phyloP scores from a whole-genome alignment of 2,888 invertebrate species.

The Caenorhabditis sp. region DNA sequence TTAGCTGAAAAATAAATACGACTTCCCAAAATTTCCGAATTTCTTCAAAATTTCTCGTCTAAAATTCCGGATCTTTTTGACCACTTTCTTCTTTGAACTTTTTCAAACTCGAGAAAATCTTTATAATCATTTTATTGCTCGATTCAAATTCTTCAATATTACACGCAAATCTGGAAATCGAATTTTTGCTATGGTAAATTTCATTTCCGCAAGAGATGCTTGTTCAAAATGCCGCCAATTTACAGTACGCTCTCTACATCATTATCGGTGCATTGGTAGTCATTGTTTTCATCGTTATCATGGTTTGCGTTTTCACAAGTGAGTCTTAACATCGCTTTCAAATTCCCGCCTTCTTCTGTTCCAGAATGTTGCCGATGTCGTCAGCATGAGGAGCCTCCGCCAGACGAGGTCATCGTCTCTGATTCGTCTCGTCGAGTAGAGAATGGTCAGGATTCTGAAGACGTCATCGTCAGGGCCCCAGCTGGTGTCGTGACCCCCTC shows the following conservation, averaged over 20 bases:
- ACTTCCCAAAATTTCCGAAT: too few relatives aligned
- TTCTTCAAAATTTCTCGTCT: too few relatives aligned
- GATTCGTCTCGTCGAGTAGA: conserved; percentile 8
- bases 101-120: neutral
- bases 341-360: too few relatives aligned
- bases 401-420: conserved; percentile 14
- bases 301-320: conserved; percentile 12
- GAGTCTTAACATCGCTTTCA: neutral
- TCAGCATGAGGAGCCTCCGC: conserved; percentile 1
- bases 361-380: conserved; percentile 17
- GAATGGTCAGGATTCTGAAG: neutral
- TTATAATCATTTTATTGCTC: neutral
- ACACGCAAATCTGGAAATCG: neutral
- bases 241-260: conserved; percentile 35
- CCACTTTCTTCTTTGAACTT: too few relatives aligned
- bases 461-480: neutral
- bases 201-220: neutral
- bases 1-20: too few relatives aligned
- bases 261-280: conserved; percentile 20
- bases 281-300: conserved; percentile 10
- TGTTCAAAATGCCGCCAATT: neutral
- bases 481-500: neutral
- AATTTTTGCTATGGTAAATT: neutral
- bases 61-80: too few relatives aligned
- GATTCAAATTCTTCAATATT: neutral